Evolutionary conservation across 2,888 invertebrate species (phyloP).

Genomic region (Dynastes hyllus): DNA sequence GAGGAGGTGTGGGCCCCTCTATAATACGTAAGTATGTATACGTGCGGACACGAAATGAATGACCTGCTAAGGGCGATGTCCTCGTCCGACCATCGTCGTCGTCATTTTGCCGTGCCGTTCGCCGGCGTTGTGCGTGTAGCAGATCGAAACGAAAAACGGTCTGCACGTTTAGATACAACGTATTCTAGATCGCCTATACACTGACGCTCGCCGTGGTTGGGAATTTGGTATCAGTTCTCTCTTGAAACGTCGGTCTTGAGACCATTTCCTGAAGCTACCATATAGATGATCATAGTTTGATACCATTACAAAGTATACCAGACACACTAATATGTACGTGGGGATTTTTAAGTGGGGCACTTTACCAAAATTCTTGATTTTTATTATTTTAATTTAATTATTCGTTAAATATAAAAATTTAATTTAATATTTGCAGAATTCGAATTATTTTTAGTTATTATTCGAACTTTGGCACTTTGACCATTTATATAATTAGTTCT

Average conservation of each 20-base stretch:
- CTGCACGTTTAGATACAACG: neutral
- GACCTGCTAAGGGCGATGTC: slow-evolving; percentile 46
- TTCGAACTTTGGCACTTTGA: too few relatives aligned
- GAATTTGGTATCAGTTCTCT: neutral
- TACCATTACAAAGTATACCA: too few relatives aligned
- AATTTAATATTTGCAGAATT: too few relatives aligned
- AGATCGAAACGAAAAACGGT: neutral
- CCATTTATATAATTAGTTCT: too few relatives aligned
- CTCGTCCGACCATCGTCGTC: slow-evolving; percentile 10
- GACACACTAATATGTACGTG: too few relatives aligned
- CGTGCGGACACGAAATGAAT: slow-evolving; percentile 40
- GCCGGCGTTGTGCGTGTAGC: neutral
- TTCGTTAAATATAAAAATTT: too few relatives aligned
- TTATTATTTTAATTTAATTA: too few relatives aligned
- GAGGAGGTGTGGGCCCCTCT: slow-evolving; percentile 32
- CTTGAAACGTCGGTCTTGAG: neutral
- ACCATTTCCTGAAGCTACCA: neutral
- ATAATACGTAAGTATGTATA: too few relatives aligned
- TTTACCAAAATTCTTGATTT: too few relatives aligned
- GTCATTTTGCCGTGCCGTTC: neutral
- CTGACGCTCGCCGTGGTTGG: neutral
- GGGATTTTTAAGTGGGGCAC: too few relatives aligned
- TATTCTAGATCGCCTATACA: neutral
- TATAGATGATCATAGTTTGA: too few relatives aligned
- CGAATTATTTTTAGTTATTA: too few relatives aligned